Evolutionary conservation across 1,140 invertebrate species (phyloP), one percentile per base, ranked within the genome.

Genomic region (Nebria ingens): DNA sequence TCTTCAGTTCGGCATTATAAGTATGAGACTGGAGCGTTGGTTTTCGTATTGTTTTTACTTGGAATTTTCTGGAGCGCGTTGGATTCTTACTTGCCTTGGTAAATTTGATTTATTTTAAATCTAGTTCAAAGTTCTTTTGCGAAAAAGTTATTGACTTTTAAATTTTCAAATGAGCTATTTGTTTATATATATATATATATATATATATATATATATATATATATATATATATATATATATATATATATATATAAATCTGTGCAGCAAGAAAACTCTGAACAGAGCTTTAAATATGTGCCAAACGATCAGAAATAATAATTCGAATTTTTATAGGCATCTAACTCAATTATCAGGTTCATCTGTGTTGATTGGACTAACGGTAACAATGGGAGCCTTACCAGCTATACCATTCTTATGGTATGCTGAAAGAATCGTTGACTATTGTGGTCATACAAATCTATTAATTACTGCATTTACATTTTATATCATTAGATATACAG

Each of bases 381-480:
- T 87, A 60, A 81, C 83, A 1, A 69, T 80, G 29, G 79, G 79
- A 61, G 77, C 83, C 42, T 56, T 87, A 58, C 77, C 82, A 20
- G 83, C 87, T 45, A 67, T 86, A 56, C 69, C 87, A 45, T 82
- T 89, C 67, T 73, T 91, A 13, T 84, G 82, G 76, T 85, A 84
- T 69, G 85, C 87, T 1, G 87, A 91, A 61, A 80, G 79, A 61
- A 77, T 93, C 21, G 85, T 93, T 1, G 85, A 91, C 68, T 91
- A 87, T 68, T 83, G 87, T 52, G 89, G 89, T 2, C 86, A 91
- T 68, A 87, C 86, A 57, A 90, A 92, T 68, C 75, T 92, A 52
- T 79, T 91, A 57, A 90, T 91, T 59, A 76, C 80, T 38, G 86
- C 86, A 19, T 86, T 91, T 62, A 82, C 84, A 2, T 79, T 87